Percentiles rank a stretch among this genome's conserved stretches.
Evolutionary conservation across 2,888 invertebrate genomes (phyloP).

Genomic region (Dilophus febrilis): DNA sequence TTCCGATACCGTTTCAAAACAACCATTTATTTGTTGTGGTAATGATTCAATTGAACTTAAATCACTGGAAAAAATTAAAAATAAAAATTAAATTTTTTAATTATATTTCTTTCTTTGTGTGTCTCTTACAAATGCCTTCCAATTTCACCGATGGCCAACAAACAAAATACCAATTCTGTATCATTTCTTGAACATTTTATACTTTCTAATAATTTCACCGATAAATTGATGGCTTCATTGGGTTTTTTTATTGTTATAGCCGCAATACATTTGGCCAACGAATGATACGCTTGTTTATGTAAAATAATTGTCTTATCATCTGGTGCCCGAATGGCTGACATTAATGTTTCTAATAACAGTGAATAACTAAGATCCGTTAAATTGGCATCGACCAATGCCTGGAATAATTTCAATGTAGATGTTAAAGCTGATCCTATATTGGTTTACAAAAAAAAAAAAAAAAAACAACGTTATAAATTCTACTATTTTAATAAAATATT

Average conservation of each 20-base stretch:
- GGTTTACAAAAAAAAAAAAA: slow-evolving; percentile 11
- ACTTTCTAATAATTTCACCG: slow-evolving; percentile 51
- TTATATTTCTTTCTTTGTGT: too few relatives aligned
- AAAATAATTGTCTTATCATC: slow-evolving; percentile 36
- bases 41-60: slow-evolving; percentile 57
- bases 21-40: slow-evolving; percentile 63
- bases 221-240: slow-evolving; percentile 47
- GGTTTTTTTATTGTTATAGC: slow-evolving; percentile 72
- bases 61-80: slow-evolving; percentile 38
- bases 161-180: slow-evolving; percentile 77
- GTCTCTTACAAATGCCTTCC: slow-evolving; percentile 76
- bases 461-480: not conserved
- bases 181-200: slow-evolving; percentile 53
- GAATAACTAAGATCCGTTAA: slow-evolving; percentile 65
- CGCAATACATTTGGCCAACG: slow-evolving; percentile 91
- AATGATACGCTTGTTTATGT: slow-evolving; percentile 74
- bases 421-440: slow-evolving; percentile 79
- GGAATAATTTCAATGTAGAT: slow-evolving; percentile 82
- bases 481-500: not conserved
- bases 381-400: slow-evolving; percentile 72
- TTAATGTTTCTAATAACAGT: slow-evolving; percentile 59
- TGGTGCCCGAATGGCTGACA: slow-evolving; percentile 46
- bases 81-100: too few relatives aligned
- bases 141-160: slow-evolving; percentile 92
- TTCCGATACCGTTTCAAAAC: slow-evolving; percentile 82